phyloP scores from a whole-genome alignment of 2,888 invertebrate species.

The Ischnura elegans region DNA sequence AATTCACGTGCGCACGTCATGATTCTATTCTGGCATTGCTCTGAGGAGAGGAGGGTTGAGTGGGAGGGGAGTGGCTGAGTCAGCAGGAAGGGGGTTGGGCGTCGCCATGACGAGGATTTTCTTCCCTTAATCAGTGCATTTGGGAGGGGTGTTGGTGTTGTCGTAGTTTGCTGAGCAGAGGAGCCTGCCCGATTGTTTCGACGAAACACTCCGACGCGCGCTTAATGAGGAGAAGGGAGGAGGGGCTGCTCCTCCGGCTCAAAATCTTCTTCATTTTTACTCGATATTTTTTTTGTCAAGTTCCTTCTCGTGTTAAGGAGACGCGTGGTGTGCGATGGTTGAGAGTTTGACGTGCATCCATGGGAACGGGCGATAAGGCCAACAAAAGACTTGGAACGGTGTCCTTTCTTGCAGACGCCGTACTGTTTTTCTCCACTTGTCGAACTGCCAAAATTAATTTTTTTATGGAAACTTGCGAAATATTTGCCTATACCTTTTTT shows the following conservation, averaged over 20 bases:
- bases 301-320: background rate
- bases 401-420: no score
- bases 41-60: no score
- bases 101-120: background rate
- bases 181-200: background rate
- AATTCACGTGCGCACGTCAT: no score
- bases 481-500: no score
- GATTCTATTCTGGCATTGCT: no score
- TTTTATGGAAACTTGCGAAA: no score
- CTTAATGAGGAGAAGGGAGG: background rate
- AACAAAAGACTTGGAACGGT: no score
- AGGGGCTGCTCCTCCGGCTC: background rate
- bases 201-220: background rate
- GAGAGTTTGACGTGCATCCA: background rate
- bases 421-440: no score
- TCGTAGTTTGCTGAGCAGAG: background rate
- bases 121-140: background rate
- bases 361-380: no score
- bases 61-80: no score
- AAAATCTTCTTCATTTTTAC: background rate
- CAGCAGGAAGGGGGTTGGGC: background rate
- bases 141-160: background rate
- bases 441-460: no score
- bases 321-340: background rate
- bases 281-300: background rate